Evolutionary conservation across 2,113 vertebrate species (phyloP), one percentile per base, ranked within the genome.

Genomic region (Symphodus melops): DNA sequence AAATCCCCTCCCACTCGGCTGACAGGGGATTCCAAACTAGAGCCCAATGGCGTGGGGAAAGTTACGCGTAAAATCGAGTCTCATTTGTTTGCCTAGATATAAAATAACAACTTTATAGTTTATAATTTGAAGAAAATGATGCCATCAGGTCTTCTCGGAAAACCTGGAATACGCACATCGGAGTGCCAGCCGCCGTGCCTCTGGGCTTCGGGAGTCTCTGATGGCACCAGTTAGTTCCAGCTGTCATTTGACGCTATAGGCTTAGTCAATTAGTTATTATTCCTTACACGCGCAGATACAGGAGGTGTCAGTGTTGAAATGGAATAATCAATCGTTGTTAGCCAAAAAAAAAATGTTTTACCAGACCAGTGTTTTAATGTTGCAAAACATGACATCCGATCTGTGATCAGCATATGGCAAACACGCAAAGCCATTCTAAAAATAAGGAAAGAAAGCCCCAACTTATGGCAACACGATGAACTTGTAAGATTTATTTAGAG

Each of bases 261-360:
- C 65, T 64, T 64, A 70, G 62, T 69, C 74, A 53, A 48, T 72
- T 48, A 71, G 68, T 86, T 72, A 72, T 52, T 68, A 86, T 79
- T 86, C 68, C 49, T 8, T 60, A 42, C 77, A 57, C 76, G 72
- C 12, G 21, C 55, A 19, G 21, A 54, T 28, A 55, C 49, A 23
- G 16, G n/a, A 54, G 51, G 54, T 77, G 59, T 75, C 83, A 75
- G 75, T 70, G 61, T 75, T 59, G 83, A 60, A 17, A 46, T 49
- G 21, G 11, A 17, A 28, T 41, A 51, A 75, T 79, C 59, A 21
- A 74, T 84, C 4, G 37, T 59, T 71, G 69, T 69, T 67, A 75
- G 54, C 28, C 14, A 16, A 9, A 9, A 25, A 21, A 36, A 14
- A 13, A 12, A 9, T 44, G 46, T 17, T 48, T 19, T 14, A 48